Evolutionary conservation across 2,797 vertebrate species (phyloP), one percentile per base, ranked within the genome.

Genomic region (Cuculus canorus): DNA sequence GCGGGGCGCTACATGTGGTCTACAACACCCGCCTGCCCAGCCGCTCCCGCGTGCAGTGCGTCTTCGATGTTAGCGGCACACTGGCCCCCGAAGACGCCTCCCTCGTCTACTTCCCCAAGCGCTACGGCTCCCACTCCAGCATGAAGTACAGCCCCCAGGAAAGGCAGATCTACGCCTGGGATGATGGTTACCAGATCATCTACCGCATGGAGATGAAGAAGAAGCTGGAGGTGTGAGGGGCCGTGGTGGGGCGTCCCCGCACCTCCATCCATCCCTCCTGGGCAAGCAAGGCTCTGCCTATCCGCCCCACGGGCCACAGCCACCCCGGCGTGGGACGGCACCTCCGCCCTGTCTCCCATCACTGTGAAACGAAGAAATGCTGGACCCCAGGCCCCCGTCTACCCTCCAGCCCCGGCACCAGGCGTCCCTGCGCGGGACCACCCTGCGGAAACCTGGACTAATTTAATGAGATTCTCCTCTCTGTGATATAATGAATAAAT

Each of bases 131-230:
- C 73, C 99, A 99, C 63, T 97, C 99, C 91, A 99, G 99, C 93
- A 98, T 99, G 96, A 99, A 99, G 95, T 99, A 99, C 96, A 99
- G 98, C 95, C 98, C 99, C 2, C 98, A 93, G 3, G 99, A 99
- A 97, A 98, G 97, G 71, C 99, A 99, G 97, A 97, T 99, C 68
- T 99, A 99, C 2, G 99, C 98, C 87, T 99, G 99, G 99, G 99
- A 99, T 6, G 99, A 99, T 0, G 99, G 99, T 43, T 99, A 99
- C 95, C 99, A 99, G 97, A 99, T 99, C 87, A 98, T 99, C 71
- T 99, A 99, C 96, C 99, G 98, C 89, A 98, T 99, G 95, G 98
- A 97, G 84, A 98, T 99, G 98, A 99, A 98, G 96, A 98, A 97
- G 96, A 99, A 99, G 93, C 90, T 96, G 77, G 97, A 98, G 89